Evolutionary conservation across 2,797 vertebrate species (phyloP).

Genomic region (Liparis tanakae): DNA sequence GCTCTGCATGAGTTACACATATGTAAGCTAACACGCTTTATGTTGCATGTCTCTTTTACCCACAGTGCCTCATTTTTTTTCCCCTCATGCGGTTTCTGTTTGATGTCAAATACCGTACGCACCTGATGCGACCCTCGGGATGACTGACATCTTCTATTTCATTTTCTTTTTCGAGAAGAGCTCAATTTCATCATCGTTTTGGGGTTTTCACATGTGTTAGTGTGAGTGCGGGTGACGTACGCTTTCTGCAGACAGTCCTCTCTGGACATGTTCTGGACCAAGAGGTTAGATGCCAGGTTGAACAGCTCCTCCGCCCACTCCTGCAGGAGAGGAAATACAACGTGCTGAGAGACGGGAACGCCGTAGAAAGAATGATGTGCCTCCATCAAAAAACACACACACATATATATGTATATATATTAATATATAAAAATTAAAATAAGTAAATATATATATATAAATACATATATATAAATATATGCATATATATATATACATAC

Average conservation of each 20-base stretch:
- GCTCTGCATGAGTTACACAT: neutral
- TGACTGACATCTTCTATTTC: neutral
- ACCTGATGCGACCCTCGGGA: neutral
- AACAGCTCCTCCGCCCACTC: constrained; percentile 98
- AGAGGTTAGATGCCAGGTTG: constrained; percentile 92
- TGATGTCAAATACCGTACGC: constrained; percentile 11
- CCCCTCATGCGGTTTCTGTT: constrained; percentile 18
- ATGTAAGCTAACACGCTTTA: neutral
- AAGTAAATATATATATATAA: too few relatives aligned
- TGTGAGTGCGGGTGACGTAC: constrained; percentile 79
- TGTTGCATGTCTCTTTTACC: constrained; percentile 6
- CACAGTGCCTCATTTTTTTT: constrained; percentile 14
- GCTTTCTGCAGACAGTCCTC: constrained; percentile 95
- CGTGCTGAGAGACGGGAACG: constrained; percentile 12
- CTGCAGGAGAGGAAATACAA: constrained; percentile 72
- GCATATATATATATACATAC: too few relatives aligned
- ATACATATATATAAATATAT: too few relatives aligned
- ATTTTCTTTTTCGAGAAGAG: constrained; percentile 9
- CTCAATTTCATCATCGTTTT: constrained; percentile 40
- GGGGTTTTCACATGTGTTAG: constrained; percentile 28
- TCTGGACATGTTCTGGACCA: constrained; percentile 97
- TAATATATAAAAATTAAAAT: too few relatives aligned
- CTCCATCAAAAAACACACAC: too few relatives aligned
- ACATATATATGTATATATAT: too few relatives aligned
- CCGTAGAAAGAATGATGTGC: too few relatives aligned